phyloP scores from a whole-genome alignment of 2,888 invertebrate species.

The Apocheima hispidaria region DNA sequence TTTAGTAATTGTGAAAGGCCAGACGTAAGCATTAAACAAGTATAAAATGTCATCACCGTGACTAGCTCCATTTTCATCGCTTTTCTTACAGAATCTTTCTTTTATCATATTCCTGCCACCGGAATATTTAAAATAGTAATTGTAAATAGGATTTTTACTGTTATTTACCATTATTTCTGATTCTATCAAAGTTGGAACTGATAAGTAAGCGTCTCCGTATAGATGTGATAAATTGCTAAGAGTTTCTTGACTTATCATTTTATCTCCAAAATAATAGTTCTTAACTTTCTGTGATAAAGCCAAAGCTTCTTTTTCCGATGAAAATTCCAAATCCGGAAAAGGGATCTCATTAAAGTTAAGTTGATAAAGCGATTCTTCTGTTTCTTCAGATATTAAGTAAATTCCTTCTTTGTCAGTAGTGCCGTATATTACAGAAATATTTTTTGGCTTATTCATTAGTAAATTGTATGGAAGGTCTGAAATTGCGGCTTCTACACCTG shows the following conservation, averaged over 20 bases:
- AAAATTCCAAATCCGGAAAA: slow-evolving; percentile 50
- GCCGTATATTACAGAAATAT: slow-evolving; percentile 64
- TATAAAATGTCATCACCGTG: slow-evolving; percentile 76
- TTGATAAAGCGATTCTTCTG: slow-evolving; percentile 45
- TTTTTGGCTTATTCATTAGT: slow-evolving; percentile 56
- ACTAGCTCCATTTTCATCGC: slow-evolving; percentile 62
- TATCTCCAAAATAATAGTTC: slow-evolving; percentile 77
- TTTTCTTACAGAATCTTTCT: slow-evolving; percentile 57
- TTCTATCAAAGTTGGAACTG: slow-evolving; percentile 72
- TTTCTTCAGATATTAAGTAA: slow-evolving; percentile 52
- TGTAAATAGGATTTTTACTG: slow-evolving; percentile 61
- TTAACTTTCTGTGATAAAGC: slow-evolving; percentile 56
- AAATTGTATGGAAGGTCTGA: slow-evolving; percentile 71
- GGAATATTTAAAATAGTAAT: slow-evolving; percentile 72
- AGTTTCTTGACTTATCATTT: slow-evolving; percentile 69
- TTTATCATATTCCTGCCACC: slow-evolving; percentile 69
- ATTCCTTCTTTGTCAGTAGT: slow-evolving; percentile 70
- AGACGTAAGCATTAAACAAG: slow-evolving; percentile 64
- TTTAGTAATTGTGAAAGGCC: slow-evolving; percentile 62
- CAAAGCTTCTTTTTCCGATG: slow-evolving; percentile 59
- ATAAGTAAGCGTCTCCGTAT: slow-evolving; percentile 74
- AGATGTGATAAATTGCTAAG: slow-evolving; percentile 67
- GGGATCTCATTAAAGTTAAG: slow-evolving; percentile 14
- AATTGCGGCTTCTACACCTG: slow-evolving; percentile 65
- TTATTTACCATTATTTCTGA: slow-evolving; percentile 54